phyloP scores from a whole-genome alignment of 2,888 invertebrate species.

The Patella ulyssiponensis region DNA sequence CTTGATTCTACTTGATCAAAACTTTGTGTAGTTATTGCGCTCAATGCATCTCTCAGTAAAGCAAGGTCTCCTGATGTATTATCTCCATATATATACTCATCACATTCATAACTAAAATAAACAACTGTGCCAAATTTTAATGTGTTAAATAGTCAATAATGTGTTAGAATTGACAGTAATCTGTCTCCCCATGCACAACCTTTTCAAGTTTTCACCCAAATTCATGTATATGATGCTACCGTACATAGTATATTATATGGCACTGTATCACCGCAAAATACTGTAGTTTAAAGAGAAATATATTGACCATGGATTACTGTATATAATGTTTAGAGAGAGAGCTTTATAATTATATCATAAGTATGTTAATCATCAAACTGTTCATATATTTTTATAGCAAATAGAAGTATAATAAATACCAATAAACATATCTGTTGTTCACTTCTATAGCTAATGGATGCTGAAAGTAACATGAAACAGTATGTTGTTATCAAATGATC shows the following conservation, averaged over 20 bases:
- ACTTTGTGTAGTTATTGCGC: conserved; percentile 66
- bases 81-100: conserved; percentile 70
- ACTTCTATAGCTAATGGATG: conserved; percentile 70
- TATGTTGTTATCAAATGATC: no score
- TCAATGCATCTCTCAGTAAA: conserved; percentile 63
- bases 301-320: no score
- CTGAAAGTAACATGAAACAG: conserved; percentile 45
- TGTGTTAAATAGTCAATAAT: no score
- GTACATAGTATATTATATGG: no score
- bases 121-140: background rate
- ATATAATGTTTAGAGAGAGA: background rate
- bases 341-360: background rate
- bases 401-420: conserved; percentile 53
- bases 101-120: conserved; percentile 68
- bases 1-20: conserved; percentile 57
- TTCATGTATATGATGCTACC: no score
- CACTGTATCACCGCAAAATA: no score
- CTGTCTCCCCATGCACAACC: no score
- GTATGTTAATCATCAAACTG: background rate
- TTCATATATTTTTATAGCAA: background rate
- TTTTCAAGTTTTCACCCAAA: no score
- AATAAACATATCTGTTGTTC: conserved; percentile 70
- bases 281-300: no score
- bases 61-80: conserved; percentile 69
- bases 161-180: no score